These are phyloP conservation scores for Ectobius pallidus DNA, from an alignment of 2,888 invertebrate species.

Conservation along the genomic window DNA sequence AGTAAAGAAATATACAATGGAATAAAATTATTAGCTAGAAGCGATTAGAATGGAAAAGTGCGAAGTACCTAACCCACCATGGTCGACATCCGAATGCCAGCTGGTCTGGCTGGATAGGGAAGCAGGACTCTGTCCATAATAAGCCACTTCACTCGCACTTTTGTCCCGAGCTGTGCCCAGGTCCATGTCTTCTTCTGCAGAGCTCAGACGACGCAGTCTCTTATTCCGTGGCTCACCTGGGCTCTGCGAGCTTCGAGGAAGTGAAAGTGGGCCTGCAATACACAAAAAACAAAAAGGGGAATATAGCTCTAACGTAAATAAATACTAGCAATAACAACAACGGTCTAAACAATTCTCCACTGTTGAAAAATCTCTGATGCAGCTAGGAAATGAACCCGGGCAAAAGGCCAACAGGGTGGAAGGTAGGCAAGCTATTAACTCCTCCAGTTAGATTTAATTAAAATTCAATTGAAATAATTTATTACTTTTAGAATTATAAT, in stretches of 20 bases:
- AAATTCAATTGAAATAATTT: too few relatives aligned
- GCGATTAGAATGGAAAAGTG: not conserved
- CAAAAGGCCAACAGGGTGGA: too few relatives aligned
- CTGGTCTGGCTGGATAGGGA: conserved; percentile 56
- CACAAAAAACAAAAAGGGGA: not conserved
- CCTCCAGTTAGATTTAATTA: too few relatives aligned
- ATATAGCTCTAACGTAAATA: not conserved
- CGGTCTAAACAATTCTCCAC: too few relatives aligned
- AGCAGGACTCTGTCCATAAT: conserved; percentile 61
- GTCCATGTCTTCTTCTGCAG: conserved; percentile 61
- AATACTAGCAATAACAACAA: too few relatives aligned
- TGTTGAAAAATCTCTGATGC: too few relatives aligned
- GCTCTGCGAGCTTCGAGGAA: conserved; percentile 55
- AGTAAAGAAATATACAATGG: too few relatives aligned
- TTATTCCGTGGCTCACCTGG: conserved; percentile 60
- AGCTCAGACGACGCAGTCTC: conserved; percentile 60
- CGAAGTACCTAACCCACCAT: conserved; percentile 51
- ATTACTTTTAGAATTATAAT: too few relatives aligned
- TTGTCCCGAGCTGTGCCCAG: conserved; percentile 54
- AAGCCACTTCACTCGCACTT: conserved; percentile 53
- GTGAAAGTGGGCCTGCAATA: conserved; percentile 53
- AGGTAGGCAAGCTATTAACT: too few relatives aligned
- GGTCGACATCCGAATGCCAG: conserved; percentile 61
- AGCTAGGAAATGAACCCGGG: too few relatives aligned
- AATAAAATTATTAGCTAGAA: too few relatives aligned